phyloP scores from a whole-genome alignment of 1,140 invertebrate genomes.

The Leptinotarsa defecta region DNA sequence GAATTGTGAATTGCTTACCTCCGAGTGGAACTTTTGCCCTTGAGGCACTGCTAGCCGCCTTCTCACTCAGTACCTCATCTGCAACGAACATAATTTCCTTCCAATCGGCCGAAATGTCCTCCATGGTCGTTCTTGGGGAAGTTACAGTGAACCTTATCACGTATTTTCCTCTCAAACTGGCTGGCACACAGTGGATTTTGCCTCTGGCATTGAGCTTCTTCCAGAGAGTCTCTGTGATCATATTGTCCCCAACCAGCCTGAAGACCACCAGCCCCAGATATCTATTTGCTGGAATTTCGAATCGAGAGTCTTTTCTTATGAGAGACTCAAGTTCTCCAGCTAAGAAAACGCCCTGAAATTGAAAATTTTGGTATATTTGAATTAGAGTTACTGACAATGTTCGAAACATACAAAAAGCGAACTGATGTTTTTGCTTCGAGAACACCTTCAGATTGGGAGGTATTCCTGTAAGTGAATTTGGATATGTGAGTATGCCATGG shows the following conservation, averaged over 20 bases:
- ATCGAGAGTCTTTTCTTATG: slow-evolving; percentile 78
- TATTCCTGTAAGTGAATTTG: too few relatives aligned
- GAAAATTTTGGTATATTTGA: background rate
- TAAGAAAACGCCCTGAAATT: slow-evolving; percentile 66
- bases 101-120: slow-evolving; percentile 91
- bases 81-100: slow-evolving; percentile 82
- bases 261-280: slow-evolving; percentile 92
- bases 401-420: too few relatives aligned
- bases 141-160: slow-evolving; percentile 94
- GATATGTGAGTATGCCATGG: too few relatives aligned
- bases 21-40: slow-evolving; percentile 73
- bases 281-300: slow-evolving; percentile 87
- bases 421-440: too few relatives aligned
- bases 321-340: slow-evolving; percentile 90
- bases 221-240: slow-evolving; percentile 81
- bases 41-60: slow-evolving; percentile 49
- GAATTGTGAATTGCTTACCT: slow-evolving; percentile 60
- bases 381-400: too few relatives aligned
- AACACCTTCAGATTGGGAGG: too few relatives aligned
- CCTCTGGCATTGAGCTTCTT: slow-evolving; percentile 86
- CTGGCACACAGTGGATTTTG: slow-evolving; percentile 90
- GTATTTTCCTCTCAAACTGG: slow-evolving; percentile 86
- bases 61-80: slow-evolving; percentile 69
- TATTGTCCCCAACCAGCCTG: slow-evolving; percentile 81
- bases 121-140: slow-evolving; percentile 84